Percentiles rank a stretch among this genome's conserved stretches.
Evolutionary conservation across 2,888 invertebrate species (phyloP).

Genomic region (Capitulum mitella): DNA sequence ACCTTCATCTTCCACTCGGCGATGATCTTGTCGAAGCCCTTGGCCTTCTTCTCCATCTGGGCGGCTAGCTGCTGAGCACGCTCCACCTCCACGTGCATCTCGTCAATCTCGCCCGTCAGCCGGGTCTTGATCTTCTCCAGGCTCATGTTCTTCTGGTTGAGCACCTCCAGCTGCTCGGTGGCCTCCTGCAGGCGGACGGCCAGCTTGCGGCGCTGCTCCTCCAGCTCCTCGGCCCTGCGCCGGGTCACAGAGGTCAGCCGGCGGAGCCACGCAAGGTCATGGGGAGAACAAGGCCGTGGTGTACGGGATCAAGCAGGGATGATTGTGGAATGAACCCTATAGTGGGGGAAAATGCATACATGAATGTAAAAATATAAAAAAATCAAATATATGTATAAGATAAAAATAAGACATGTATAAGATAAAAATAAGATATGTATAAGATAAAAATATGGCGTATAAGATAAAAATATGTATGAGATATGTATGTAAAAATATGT

Average conservation of each 20-base stretch:
- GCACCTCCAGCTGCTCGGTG: slow-evolving; percentile 93
- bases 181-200: slow-evolving; percentile 94
- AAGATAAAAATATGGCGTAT: too few relatives aligned
- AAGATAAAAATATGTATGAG: too few relatives aligned
- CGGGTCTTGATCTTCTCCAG: slow-evolving; percentile 98
- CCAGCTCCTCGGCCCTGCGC: slow-evolving; percentile 43
- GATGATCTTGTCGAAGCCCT: slow-evolving; percentile 99
- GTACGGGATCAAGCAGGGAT: too few relatives aligned
- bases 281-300: too few relatives aligned
- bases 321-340: too few relatives aligned
- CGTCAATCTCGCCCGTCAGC: slow-evolving; percentile 92
- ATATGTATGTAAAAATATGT: too few relatives aligned
- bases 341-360: too few relatives aligned
- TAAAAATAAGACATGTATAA: too few relatives aligned
- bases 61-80: slow-evolving; percentile 91
- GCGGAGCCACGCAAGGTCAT: too few relatives aligned
- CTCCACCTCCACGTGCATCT: slow-evolving; percentile 94
- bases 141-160: slow-evolving; percentile 92
- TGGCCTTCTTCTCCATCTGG: slow-evolving; percentile 98
- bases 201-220: slow-evolving; percentile 54
- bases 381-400: too few relatives aligned
- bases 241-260: neutral
- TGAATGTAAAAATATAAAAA: too few relatives aligned
- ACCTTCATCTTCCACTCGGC: slow-evolving; percentile 99
- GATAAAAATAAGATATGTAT: too few relatives aligned